Conservation (phyloP, 2,113 vertebrate genomes). For the Brachyistius frenatus region DNA sequence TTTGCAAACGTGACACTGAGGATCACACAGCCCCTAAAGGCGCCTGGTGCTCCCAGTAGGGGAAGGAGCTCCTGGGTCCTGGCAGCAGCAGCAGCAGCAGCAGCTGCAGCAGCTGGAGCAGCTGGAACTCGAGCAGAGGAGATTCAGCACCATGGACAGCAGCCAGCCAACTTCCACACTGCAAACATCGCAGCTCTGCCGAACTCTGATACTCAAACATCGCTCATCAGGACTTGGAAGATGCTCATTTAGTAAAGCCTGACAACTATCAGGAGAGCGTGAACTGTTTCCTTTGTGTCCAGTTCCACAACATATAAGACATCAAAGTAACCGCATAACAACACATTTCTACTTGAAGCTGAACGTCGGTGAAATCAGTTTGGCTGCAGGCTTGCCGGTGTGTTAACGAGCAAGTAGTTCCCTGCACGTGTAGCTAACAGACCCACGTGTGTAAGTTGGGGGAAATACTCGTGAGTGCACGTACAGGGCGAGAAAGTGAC, state of each 20-base stretch:
- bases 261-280: not conserved
- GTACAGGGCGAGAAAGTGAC: not conserved
- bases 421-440: not conserved
- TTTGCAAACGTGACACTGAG: not conserved
- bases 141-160: slow-evolving; percentile 83
- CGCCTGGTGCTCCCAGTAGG: too few relatives aligned
- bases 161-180: slow-evolving; percentile 21
- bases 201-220: not conserved
- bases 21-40: not conserved
- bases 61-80: not conserved
- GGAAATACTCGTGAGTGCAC: not conserved
- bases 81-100: not conserved
- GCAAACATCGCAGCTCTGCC: slow-evolving; percentile 20
- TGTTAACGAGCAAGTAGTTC: slow-evolving; percentile 3
- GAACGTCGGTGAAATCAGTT: not conserved
- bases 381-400: not conserved
- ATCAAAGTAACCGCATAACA: not conserved
- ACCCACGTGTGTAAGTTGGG: slow-evolving; percentile 4
- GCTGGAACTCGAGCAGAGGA: not conserved
- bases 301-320: too few relatives aligned
- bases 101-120: not conserved
- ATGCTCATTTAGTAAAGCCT: not conserved
- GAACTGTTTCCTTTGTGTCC: not conserved
- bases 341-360: not conserved
- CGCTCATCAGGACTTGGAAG: rapidly evolving